Base-by-base conservation (phyloP, 2,888 invertebrate species). In the Lampropteryx suffumata region DNA sequence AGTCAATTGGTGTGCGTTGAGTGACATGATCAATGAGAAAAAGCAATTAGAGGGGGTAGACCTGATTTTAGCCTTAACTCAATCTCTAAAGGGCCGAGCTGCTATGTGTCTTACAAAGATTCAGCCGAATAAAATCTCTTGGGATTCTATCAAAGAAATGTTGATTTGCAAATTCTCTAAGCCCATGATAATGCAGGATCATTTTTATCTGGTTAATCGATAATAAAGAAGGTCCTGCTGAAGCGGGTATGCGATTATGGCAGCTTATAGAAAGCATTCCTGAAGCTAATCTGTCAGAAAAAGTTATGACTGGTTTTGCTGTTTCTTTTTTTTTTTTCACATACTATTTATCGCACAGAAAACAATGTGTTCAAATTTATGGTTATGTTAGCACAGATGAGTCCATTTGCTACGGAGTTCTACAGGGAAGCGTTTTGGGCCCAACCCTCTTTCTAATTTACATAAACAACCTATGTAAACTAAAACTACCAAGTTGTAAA, bases 111-210 rank as follows among this genome's bases (percentile, higher is more conserved):
- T 65, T 0, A 64, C 62, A 0, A 60, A 58, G 2, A 8, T 66
- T n/a, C 7, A 59, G 1, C n/a, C 40, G 1, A 17, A 37, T 2
- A 13, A 64, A 17, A 4, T 67, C 5, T 32, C 50, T 27, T 67
- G 64, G 65, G 1, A 4, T 6, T 5, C 3, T 6, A 54, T 65
- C 1, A 64, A 65, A 28, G 50, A 69, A 30, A 32, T 27, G 8
- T 37, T 67, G 2, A 17, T 65, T 1, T 60, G 66, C 3, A 66
- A 48, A 39, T 67, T 67, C 45, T 14, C 45, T 0, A 62, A 55
- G 29, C 65, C 62, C 0, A 63, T 55, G 44, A 29, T 59, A 8
- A 11, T 36, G 5, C 65, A 67, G 48, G 63, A 69, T 14, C 51
- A 65, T 28, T 67, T 67, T 24, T 61, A 67, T 12, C 44, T 62